Conservation (phyloP, 1,140 invertebrate species). For the Heliconius melpomene region DNA sequence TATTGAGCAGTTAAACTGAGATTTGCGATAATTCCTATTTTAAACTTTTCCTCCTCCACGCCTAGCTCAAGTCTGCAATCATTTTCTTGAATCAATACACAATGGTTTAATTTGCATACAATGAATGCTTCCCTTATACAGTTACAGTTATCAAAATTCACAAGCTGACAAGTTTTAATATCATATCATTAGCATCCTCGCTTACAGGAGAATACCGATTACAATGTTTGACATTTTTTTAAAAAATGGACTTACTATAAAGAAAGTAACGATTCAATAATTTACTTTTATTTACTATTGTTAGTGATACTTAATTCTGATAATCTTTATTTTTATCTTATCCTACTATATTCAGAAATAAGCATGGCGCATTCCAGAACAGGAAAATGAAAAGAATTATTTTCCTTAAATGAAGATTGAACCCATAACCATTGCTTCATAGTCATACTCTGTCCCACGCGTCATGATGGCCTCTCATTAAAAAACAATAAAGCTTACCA, state of each 20-base stretch:
- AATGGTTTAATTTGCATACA: not conserved
- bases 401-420: not conserved
- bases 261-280: too few species aligned
- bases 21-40: conserved; percentile 55
- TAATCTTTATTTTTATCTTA: too few species aligned
- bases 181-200: too few species aligned
- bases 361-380: not conserved
- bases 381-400: not conserved
- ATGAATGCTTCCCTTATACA: not conserved
- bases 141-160: not conserved
- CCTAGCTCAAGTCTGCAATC: conserved; percentile 56
- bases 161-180: too few species aligned
- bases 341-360: too few species aligned
- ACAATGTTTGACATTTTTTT: too few species aligned
- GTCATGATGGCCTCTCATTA: too few species aligned
- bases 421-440: not conserved
- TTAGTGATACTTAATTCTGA: too few species aligned
- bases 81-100: not conserved
- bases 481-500: not conserved
- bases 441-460: too few species aligned
- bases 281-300: too few species aligned
- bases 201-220: too few species aligned
- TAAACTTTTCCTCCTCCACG: conserved; percentile 52
- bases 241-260: too few species aligned
- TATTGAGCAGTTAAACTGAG: conserved; percentile 81